phyloP scores from a whole-genome alignment of 2,797 vertebrate species.

The Toxotes lorentzi region DNA sequence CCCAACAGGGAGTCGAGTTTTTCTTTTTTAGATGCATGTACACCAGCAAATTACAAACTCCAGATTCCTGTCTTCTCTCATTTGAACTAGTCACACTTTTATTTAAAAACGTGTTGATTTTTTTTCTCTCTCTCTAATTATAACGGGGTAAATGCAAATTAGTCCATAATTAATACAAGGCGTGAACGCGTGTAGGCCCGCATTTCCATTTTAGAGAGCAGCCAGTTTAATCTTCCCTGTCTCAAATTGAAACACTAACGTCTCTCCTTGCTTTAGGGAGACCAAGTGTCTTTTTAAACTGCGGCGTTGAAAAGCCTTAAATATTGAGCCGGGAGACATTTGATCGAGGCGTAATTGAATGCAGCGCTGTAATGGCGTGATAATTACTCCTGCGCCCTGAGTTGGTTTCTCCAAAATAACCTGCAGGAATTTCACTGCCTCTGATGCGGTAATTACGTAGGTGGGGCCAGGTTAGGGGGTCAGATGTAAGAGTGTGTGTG shows the following conservation, averaged over 20 bases:
- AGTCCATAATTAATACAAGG: conserved; percentile 75
- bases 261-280: conserved; percentile 68
- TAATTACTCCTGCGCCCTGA: conserved; percentile 78
- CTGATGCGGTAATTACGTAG: conserved; percentile 86
- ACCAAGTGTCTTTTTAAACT: conserved; percentile 55
- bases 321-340: conserved; percentile 73
- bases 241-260: conserved; percentile 74
- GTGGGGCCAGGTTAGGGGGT: conserved; percentile 86
- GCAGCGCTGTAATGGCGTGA: conserved; percentile 77
- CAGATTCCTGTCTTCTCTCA: conserved; percentile 53
- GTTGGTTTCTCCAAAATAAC: conserved; percentile 80
- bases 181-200: conserved; percentile 64
- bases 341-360: conserved; percentile 82
- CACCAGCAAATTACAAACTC: conserved; percentile 53
- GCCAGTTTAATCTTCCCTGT: conserved; percentile 73
- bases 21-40: conserved; percentile 25
- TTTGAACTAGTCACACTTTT: conserved; percentile 77
- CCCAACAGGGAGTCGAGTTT: conserved; percentile 46
- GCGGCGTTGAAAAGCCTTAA: conserved; percentile 61
- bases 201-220: conserved; percentile 76
- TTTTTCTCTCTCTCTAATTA: conserved; percentile 57
- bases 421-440: conserved; percentile 81
- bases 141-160: conserved; percentile 73
- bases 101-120: conserved; percentile 76
- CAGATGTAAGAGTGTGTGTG: conserved; percentile 58